Evolutionary conservation across 2,797 vertebrate species (phyloP).

Genomic region (Pelodytes ibericus): DNA sequence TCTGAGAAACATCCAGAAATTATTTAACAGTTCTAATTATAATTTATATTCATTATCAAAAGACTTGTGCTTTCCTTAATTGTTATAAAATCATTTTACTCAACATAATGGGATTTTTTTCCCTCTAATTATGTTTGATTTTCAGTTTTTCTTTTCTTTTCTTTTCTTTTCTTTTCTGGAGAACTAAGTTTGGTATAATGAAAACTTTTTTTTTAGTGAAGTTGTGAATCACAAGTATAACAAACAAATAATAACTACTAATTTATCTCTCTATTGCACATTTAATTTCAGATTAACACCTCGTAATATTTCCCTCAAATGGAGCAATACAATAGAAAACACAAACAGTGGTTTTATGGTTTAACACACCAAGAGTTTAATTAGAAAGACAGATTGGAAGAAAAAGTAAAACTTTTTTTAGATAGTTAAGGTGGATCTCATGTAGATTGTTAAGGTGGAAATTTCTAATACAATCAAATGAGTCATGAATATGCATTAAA

Average conservation of each 20-base stretch:
- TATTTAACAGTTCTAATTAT: slow-evolving; percentile 31
- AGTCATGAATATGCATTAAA: too few species aligned
- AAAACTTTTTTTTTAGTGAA: slow-evolving; percentile 30
- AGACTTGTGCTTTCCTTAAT: slow-evolving; percentile 62
- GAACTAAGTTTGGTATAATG: slow-evolving; percentile 27
- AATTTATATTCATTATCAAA: slow-evolving; percentile 58
- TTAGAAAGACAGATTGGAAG: slow-evolving; percentile 25
- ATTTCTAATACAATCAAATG: too few species aligned
- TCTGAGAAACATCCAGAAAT: neutral
- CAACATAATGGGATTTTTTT: slow-evolving; percentile 1
- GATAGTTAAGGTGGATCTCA: neutral
- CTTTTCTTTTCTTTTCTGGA: neutral
- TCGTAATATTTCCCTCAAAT: slow-evolving; percentile 53
- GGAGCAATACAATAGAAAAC: slow-evolving; percentile 50
- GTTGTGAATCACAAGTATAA: slow-evolving; percentile 21
- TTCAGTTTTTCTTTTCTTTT: slow-evolving; percentile 16
- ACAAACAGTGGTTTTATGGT: slow-evolving; percentile 45
- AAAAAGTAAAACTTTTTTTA: slow-evolving; percentile 19
- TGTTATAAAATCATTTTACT: slow-evolving; percentile 15
- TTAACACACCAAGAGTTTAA: slow-evolving; percentile 26
- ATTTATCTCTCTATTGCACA: slow-evolving; percentile 52
- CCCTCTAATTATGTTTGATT: slow-evolving; percentile 28
- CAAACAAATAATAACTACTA: slow-evolving; percentile 40
- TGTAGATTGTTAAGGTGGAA: too few species aligned
- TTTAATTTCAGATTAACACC: slow-evolving; percentile 53